Conservation (phyloP, 2,888 invertebrate genomes). For the Mantis religiosa region DNA sequence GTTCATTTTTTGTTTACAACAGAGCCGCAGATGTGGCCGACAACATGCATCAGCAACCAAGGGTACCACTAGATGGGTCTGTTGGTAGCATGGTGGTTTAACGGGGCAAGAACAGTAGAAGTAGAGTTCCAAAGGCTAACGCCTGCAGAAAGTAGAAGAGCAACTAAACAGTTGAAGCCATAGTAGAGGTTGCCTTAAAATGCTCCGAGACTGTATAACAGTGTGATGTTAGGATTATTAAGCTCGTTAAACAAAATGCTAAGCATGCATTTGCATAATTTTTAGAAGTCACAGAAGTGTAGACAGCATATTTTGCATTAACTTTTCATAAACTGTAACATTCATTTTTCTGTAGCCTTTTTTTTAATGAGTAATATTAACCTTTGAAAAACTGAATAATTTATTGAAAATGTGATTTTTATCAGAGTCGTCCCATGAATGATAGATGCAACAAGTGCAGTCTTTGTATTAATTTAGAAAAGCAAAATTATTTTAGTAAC, state of each 20-base stretch:
- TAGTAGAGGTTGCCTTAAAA: neutral
- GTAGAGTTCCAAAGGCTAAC: neutral
- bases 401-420: no score
- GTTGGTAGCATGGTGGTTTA: neutral
- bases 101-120: neutral
- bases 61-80: neutral
- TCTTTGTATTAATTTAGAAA: no score
- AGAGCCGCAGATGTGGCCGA: neutral
- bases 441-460: no score
- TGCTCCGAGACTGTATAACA: neutral
- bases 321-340: no score
- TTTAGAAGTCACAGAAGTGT: neutral
- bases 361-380: no score
- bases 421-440: no score
- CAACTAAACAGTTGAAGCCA: neutral
- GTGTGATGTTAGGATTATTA: neutral
- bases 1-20: neutral
- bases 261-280: neutral
- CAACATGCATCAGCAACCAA: neutral
- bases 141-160: neutral
- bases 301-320: neutral
- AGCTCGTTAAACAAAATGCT: neutral
- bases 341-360: no score
- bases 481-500: no score
- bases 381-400: no score